These are phyloP conservation scores for Euthynnus affinis DNA, from an alignment of 2,797 vertebrate genomes.

Conservation along the genomic window DNA sequence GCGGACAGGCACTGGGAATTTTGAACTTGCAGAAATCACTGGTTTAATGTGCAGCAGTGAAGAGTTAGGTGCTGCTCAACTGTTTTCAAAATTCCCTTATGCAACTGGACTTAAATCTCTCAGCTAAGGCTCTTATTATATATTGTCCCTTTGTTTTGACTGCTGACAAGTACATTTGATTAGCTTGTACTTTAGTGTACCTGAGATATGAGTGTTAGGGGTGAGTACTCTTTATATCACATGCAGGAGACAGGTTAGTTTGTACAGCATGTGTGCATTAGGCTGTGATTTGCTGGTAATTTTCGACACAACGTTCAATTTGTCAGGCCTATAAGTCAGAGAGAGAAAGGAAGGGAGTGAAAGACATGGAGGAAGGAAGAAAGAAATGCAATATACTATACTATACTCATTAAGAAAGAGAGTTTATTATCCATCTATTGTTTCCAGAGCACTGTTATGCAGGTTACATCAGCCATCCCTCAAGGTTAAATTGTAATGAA, in stretches of 20 bases:
- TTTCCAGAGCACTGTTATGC: constrained; percentile 35
- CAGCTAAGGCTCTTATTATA: not conserved
- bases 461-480: constrained; percentile 64
- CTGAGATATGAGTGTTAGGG: not conserved
- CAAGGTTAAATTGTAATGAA: constrained; percentile 51
- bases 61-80: not conserved
- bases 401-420: constrained; percentile 16
- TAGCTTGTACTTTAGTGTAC: not conserved
- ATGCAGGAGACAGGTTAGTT: not conserved
- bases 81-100: not conserved
- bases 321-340: not conserved
- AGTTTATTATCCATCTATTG: constrained; percentile 29
- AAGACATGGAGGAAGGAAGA: not conserved
- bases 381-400: not conserved
- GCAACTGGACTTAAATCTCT: not conserved
- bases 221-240: not conserved
- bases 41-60: too few species aligned
- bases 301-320: not conserved
- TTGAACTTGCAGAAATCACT: too few species aligned
- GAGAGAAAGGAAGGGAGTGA: not conserved
- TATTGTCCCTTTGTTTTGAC: constrained; percentile 1
- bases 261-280: not conserved
- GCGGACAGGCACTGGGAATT: too few species aligned
- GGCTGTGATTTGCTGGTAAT: not conserved
- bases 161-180: not conserved